These are phyloP conservation scores for Ispidina picta DNA, from an alignment of 2,797 vertebrate genomes.

Conservation along the genomic window DNA sequence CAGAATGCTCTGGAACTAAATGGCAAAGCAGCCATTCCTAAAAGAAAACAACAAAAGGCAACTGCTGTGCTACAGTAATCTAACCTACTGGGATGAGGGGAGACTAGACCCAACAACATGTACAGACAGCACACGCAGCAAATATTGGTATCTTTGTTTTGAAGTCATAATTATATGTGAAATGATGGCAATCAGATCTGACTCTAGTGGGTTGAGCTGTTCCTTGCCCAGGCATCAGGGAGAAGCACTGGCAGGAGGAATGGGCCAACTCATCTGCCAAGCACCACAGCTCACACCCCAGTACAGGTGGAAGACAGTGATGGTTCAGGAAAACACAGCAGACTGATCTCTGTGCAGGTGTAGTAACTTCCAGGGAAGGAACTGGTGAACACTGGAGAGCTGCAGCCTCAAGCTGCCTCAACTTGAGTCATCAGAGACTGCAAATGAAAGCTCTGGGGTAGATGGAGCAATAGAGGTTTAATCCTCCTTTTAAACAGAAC, in stretches of 20 bases:
- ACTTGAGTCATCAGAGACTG: accelerated
- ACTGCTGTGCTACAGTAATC: background rate
- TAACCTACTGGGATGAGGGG: background rate
- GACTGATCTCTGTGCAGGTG: background rate
- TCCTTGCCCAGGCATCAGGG: background rate
- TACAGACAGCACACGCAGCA: background rate
- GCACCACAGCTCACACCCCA: background rate
- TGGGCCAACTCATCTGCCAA: background rate
- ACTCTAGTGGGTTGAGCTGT: background rate
- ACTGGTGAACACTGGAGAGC: background rate
- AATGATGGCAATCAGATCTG: background rate
- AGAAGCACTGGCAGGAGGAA: background rate
- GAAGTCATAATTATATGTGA: background rate
- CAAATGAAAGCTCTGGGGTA: background rate
- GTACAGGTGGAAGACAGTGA: accelerated
- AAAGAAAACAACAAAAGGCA: background rate
- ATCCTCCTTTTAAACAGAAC: background rate
- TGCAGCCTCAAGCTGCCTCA: background rate
- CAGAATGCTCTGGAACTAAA: background rate
- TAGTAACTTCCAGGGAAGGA: background rate
- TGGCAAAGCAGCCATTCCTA: background rate
- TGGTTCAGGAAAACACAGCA: background rate
- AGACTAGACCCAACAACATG: background rate
- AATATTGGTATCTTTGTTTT: background rate
- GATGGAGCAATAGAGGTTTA: background rate